Evolutionary conservation across 2,797 vertebrate genomes (phyloP).

Genomic region (Oreochromis grahami): DNA sequence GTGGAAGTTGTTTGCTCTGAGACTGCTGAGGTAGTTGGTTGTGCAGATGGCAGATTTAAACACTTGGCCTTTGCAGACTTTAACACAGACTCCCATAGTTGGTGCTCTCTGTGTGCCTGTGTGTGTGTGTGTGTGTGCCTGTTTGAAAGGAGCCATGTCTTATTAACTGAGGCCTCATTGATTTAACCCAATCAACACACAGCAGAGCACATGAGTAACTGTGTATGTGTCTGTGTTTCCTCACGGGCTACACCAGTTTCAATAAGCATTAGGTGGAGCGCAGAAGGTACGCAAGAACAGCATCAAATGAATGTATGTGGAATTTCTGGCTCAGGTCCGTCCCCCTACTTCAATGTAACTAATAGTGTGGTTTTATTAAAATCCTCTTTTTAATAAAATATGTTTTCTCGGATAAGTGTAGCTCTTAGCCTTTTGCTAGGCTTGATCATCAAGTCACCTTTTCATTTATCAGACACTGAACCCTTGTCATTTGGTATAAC

Average conservation of each 20-base stretch:
- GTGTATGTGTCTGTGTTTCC: conserved; percentile 17
- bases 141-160: conserved; percentile 9
- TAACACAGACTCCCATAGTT: not conserved
- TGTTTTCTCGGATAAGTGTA: accelerated
- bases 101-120: not conserved
- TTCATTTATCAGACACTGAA: not conserved
- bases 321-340: not conserved
- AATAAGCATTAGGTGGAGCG: not conserved
- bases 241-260: conserved; percentile 1
- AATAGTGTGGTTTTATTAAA: not conserved
- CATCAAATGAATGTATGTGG: not conserved
- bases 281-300: not conserved
- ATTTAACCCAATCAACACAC: conserved; percentile 9
- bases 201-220: not conserved
- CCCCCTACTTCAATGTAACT: not conserved
- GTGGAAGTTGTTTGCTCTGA: not conserved
- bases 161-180: conserved; percentile 25
- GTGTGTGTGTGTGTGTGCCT: not conserved
- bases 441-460: not conserved
- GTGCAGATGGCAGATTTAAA: not conserved
- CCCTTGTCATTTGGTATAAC: not conserved
- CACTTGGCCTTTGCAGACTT: not conserved
- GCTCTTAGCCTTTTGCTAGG: no score
- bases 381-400: not conserved
- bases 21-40: not conserved